Evolutionary conservation across 2,888 invertebrate species (phyloP).

Genomic region (Suillia variegata): DNA sequence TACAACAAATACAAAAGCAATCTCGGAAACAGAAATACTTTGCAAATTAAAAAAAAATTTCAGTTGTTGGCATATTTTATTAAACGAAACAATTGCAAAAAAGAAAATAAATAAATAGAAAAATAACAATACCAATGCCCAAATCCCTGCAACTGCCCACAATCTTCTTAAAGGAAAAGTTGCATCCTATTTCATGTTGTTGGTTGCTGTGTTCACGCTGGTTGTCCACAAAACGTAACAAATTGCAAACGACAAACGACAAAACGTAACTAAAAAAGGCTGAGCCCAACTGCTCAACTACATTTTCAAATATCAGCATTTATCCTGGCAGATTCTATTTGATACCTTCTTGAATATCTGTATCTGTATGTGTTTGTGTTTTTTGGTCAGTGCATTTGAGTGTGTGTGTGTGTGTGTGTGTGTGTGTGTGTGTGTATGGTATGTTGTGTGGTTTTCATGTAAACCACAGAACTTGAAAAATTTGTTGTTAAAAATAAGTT

Average conservation of each 20-base stretch:
- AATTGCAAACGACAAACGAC: slow-evolving; percentile 18
- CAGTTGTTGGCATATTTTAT: too few species aligned
- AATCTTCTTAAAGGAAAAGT: slow-evolving; percentile 25
- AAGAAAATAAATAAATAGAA: too few species aligned
- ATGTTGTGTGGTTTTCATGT: background rate
- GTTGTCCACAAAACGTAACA: slow-evolving; percentile 23
- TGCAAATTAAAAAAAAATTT: too few species aligned
- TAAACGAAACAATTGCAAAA: too few species aligned
- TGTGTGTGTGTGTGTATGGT: too few species aligned
- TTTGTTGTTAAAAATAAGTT: background rate
- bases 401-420: too few species aligned
- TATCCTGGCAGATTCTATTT: background rate
- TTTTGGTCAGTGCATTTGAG: background rate
- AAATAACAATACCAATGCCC: too few species aligned
- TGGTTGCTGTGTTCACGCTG: too few species aligned
- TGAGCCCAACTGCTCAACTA: background rate
- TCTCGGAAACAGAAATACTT: too few species aligned
- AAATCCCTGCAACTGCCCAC: slow-evolving; percentile 13
- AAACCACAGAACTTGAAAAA: background rate
- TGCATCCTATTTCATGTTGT: slow-evolving; percentile 30
- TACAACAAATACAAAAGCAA: too few species aligned
- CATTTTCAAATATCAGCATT: background rate
- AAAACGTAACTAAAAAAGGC: background rate
- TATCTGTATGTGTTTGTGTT: background rate
- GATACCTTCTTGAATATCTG: background rate